Conservation (phyloP, 2,888 invertebrate genomes). For the Cheilosia urbana region DNA sequence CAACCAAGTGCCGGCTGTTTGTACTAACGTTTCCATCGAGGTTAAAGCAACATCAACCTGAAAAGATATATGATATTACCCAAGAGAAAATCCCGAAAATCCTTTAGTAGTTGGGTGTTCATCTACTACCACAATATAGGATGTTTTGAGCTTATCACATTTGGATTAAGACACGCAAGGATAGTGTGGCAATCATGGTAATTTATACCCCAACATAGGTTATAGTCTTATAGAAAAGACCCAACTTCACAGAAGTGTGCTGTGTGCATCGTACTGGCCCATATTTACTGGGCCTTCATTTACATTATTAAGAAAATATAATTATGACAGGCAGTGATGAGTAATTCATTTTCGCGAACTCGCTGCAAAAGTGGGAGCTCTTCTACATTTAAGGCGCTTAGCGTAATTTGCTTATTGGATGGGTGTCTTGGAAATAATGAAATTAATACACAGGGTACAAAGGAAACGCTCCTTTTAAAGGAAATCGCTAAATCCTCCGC, state of each 20-base stretch:
- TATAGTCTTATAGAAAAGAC: background rate
- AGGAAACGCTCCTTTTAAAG: background rate
- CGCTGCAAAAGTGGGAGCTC: background rate
- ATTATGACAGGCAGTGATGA: slow-evolving; percentile 3
- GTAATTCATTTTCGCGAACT: slow-evolving; percentile 10
- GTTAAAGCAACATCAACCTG: slow-evolving; percentile 22
- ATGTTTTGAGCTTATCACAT: slow-evolving; percentile 7
- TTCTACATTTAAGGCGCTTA: background rate
- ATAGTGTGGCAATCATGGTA: slow-evolving; percentile 27
- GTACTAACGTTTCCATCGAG: slow-evolving; percentile 2
- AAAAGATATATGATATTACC: slow-evolving; percentile 19
- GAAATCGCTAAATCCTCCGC: background rate
- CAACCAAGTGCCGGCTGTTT: background rate
- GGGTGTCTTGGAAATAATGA: background rate
- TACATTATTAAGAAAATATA: slow-evolving; percentile 30
- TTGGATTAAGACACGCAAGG: slow-evolving; percentile 1
- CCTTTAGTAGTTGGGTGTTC: slow-evolving; percentile 40
- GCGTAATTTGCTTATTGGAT: slow-evolving; percentile 3
- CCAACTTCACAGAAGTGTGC: slow-evolving; percentile 4
- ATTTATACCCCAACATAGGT: slow-evolving; percentile 5
- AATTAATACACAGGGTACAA: background rate
- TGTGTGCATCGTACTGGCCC: background rate
- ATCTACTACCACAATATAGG: background rate
- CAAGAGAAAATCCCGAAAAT: slow-evolving; percentile 35
- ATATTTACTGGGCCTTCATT: background rate